Evolutionary conservation across 1,140 invertebrate genomes (phyloP), one percentile per base, ranked within the genome.

Genomic region (Halesus radiatus): DNA sequence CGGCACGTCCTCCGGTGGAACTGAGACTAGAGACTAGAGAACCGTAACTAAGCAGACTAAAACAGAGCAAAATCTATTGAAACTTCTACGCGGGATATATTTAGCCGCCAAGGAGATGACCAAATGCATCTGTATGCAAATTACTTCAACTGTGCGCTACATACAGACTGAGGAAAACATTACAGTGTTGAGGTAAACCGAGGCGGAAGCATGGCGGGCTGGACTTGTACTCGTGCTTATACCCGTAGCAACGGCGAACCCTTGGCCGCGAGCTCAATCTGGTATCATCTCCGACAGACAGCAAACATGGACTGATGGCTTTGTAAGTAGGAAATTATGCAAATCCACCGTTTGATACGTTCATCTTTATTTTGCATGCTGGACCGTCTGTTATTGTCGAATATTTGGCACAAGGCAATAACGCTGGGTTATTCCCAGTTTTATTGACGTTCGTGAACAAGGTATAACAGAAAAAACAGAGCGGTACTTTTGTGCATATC

Each of bases 371-470:
- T 52, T 72, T 72, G 50, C 68, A 72, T 72, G 68, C 68, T 52
- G 20, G 52, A 72, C 68, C 68, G 68, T 72, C 68, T 72, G 68
- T 50, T 72, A 26, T 72, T 72, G 68, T 72, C 50, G 45, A 72
- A 72, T 72, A 72, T 72, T 72, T 72, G 68, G 68, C 23, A 72
- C 68, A 72, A 72, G 68, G 68, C 26, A 72, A 72, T 72, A 72
- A 72, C 45, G 50, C 45, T 18, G 20, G 68, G 20, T 4, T 72
- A 22, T 72, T 72, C 53, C 45, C 26, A 23, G 68, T 72, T 72
- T 72, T 72, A 72, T 72, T 72, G 20, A 15, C 68, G 45, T 26
- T 22, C 22, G 20, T 26, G 18, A 72, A 72, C 26, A 72, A 26
- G 54, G 52, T 53, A 26, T 22, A 50, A 32, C 62, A 10, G 8